These are phyloP conservation scores for Himalopsyche phryganea DNA, from an alignment of 1,140 invertebrate genomes.

Conservation along the genomic window DNA sequence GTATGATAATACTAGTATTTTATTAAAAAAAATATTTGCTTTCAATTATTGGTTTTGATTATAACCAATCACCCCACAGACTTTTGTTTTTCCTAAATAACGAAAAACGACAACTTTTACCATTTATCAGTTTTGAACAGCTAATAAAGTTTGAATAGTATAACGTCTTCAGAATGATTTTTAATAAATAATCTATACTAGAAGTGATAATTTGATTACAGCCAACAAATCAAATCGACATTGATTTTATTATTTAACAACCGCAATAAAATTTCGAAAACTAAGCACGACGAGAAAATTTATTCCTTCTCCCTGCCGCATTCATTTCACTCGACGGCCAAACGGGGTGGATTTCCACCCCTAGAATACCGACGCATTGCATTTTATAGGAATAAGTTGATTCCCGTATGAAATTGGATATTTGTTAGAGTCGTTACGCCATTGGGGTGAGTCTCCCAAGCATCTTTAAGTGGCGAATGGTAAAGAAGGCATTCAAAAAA, in stretches of 20 bases:
- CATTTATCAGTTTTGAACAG: too few species aligned
- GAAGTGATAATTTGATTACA: slow-evolving; percentile 16
- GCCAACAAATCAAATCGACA: slow-evolving; percentile 14
- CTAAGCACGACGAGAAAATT: neutral
- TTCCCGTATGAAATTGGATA: slow-evolving; percentile 22
- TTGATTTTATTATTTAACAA: slow-evolving; percentile 23
- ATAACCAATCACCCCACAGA: too few species aligned
- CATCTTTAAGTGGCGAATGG: slow-evolving; percentile 7
- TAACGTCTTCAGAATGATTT: too few species aligned
- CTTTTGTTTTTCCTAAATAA: too few species aligned
- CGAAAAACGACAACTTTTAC: too few species aligned
- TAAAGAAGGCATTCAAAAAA: slow-evolving; percentile 16
- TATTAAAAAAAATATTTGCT: too few species aligned
- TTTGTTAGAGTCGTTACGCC: slow-evolving; percentile 23
- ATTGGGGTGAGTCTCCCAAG: neutral
- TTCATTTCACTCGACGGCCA: neutral
- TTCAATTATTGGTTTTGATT: too few species aligned
- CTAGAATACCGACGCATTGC: neutral
- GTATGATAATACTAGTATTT: too few species aligned
- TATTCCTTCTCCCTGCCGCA: too few species aligned
- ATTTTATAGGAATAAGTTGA: neutral
- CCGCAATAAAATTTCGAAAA: slow-evolving; percentile 25
- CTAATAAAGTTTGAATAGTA: too few species aligned
- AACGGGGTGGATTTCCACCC: neutral
- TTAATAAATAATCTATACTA: neutral